These are phyloP conservation scores for Semnornis frantzii DNA, from an alignment of 2,113 vertebrate genomes.

Conservation along the genomic window DNA sequence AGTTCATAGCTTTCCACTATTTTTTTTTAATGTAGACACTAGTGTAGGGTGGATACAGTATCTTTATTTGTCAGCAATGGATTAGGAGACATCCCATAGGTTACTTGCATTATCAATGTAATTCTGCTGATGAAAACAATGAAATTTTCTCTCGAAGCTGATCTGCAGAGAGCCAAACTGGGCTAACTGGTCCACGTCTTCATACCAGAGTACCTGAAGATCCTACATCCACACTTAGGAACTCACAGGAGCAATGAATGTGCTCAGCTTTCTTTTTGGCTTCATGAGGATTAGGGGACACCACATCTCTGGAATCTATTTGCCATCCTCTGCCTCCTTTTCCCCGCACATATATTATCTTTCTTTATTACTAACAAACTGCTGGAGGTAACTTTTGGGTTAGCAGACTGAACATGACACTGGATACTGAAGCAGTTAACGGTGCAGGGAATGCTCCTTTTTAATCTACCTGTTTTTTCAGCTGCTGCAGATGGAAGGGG, in stretches of 20 bases:
- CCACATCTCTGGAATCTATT: background rate
- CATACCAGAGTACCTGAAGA: rapidly evolving
- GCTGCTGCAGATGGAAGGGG: background rate
- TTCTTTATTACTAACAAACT: background rate
- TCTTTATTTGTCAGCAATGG: conserved; percentile 23
- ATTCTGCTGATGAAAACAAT: background rate
- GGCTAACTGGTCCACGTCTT: background rate
- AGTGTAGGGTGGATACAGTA: background rate
- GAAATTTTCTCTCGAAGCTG: background rate
- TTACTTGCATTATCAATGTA: background rate
- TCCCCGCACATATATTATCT: background rate
- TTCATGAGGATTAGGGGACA: background rate
- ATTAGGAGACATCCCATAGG: background rate
- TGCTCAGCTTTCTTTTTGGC: background rate
- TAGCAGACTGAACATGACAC: background rate
- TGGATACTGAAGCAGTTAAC: conserved; percentile 2
- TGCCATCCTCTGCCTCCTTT: conserved; percentile 22
- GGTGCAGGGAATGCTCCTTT: background rate
- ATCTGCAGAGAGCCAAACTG: background rate
- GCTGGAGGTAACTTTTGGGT: background rate
- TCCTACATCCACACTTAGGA: background rate
- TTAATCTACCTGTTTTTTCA: conserved; percentile 26
- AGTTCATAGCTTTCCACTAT: conserved; percentile 50
- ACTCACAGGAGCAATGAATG: background rate
- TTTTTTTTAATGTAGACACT: background rate